These are phyloP conservation scores for Harpalus rubripes DNA, from an alignment of 2,888 invertebrate genomes.

Conservation along the genomic window DNA sequence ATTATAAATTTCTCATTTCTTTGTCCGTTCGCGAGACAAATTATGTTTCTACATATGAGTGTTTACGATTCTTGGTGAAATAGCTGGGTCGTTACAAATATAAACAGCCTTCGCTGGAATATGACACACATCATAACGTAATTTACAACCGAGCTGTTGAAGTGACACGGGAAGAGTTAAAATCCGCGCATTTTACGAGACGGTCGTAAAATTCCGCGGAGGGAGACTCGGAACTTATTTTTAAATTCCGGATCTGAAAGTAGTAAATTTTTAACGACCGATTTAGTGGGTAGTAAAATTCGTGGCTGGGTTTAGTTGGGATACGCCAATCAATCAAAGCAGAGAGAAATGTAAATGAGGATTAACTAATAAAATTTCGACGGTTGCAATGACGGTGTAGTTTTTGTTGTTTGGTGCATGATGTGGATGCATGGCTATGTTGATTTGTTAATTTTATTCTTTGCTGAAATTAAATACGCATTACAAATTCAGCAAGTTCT, in stretches of 20 bases:
- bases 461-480: slow-evolving; percentile 12
- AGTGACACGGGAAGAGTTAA: slow-evolving; percentile 55
- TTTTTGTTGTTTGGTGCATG: neutral
- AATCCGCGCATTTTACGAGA: slow-evolving; percentile 53
- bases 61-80: slow-evolving; percentile 25
- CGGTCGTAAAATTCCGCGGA: slow-evolving; percentile 36
- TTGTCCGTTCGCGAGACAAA: slow-evolving; percentile 1
- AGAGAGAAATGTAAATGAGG: slow-evolving; percentile 25
- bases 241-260: slow-evolving; percentile 57
- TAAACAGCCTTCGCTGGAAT: slow-evolving; percentile 22
- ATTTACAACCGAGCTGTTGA: slow-evolving; percentile 55
- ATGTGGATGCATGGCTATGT: neutral
- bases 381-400: slow-evolving; percentile 7
- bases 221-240: slow-evolving; percentile 51
- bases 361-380: slow-evolving; percentile 14
- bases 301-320: slow-evolving; percentile 13
- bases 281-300: slow-evolving; percentile 55
- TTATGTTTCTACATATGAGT: neutral
- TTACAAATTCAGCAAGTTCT: slow-evolving; percentile 38
- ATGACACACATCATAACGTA: slow-evolving; percentile 60
- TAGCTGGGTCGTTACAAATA: slow-evolving; percentile 32
- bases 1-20: neutral
- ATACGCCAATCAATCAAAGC: slow-evolving; percentile 49
- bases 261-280: slow-evolving; percentile 56
- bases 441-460: slow-evolving; percentile 26